These are phyloP conservation scores for Aphidius colemani DNA, from an alignment of 2,888 invertebrate genomes.

Conservation along the genomic window DNA sequence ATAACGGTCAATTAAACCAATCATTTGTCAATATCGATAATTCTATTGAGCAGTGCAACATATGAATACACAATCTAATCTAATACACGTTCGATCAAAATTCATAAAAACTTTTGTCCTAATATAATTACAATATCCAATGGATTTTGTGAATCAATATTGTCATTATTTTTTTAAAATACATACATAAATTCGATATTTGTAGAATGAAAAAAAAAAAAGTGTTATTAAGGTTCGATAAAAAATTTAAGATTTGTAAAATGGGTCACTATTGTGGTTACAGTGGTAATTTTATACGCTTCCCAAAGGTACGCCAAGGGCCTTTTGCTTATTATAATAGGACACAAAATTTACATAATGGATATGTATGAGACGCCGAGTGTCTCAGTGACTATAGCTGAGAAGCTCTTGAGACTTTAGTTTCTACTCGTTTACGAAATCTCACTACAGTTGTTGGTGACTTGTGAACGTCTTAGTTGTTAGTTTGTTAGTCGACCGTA, in stretches of 20 bases:
- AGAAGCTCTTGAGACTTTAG: conserved; percentile 41
- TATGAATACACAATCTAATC: conserved; percentile 1
- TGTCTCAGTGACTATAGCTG: conserved; percentile 26
- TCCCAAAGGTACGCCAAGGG: conserved; percentile 51
- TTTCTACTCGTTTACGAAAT: conserved; percentile 33
- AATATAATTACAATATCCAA: no score
- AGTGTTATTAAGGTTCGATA: no score
- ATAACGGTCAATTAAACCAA: conserved; percentile 35
- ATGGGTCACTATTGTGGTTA: conserved; percentile 49
- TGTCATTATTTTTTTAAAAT: no score
- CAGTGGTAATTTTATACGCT: conserved; percentile 53
- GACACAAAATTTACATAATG: conserved; percentile 58
- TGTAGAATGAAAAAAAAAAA: no score
- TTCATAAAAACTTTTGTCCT: no score
- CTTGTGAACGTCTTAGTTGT: conserved; percentile 55
- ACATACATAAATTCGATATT: no score
- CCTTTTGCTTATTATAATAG: conserved; percentile 59
- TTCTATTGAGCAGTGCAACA: conserved; percentile 12
- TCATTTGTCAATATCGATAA: conserved; percentile 31
- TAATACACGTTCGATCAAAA: neutral
- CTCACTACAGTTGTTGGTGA: conserved; percentile 26
- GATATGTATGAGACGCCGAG: conserved; percentile 57
- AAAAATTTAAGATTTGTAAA: conserved; percentile 35
- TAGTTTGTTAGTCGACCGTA: conserved; percentile 51
- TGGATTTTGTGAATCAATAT: no score